A percentile compares a stretch with the other conserved stretches of the same genome.
phyloP scores from a whole-genome alignment of 64 coral and sea anemone genomes.

The Actinia equina region DNA sequence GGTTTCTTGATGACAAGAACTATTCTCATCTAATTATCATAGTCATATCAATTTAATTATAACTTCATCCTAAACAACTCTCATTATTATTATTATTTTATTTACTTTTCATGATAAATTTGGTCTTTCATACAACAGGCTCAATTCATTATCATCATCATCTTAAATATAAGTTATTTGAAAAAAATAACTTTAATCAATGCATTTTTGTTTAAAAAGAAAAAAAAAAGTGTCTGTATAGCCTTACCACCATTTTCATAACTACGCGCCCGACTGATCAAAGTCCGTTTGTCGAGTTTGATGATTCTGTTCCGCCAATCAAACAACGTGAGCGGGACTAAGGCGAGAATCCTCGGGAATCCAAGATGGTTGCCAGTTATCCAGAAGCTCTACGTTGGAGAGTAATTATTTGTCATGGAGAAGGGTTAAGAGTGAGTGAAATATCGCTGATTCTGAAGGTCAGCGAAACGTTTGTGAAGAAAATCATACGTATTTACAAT shows the following conservation, averaged over 20 bases:
- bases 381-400: not conserved
- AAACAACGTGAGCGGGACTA: not conserved
- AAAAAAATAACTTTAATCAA: too few species aligned
- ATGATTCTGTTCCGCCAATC: not conserved
- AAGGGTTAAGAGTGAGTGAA: not conserved
- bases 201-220: too few species aligned
- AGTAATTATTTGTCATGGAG: not conserved
- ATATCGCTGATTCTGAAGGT: not conserved
- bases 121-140: too few species aligned
- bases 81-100: too few species aligned
- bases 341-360: not conserved
- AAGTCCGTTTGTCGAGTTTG: not conserved
- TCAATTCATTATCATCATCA: too few species aligned
- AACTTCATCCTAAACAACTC: too few species aligned
- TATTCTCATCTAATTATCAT: too few species aligned
- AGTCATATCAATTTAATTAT: too few species aligned
- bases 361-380: not conserved
- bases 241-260: slow-evolving; percentile 11
- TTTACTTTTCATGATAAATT: too few species aligned
- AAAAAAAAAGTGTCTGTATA: too few species aligned
- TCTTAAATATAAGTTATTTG: too few species aligned
- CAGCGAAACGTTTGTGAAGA: not conserved
- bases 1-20: too few species aligned
- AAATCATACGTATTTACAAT: not conserved
- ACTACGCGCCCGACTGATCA: not conserved